Conservation (phyloP, 2,888 invertebrate species). For the Diaprepes abbreviatus region DNA sequence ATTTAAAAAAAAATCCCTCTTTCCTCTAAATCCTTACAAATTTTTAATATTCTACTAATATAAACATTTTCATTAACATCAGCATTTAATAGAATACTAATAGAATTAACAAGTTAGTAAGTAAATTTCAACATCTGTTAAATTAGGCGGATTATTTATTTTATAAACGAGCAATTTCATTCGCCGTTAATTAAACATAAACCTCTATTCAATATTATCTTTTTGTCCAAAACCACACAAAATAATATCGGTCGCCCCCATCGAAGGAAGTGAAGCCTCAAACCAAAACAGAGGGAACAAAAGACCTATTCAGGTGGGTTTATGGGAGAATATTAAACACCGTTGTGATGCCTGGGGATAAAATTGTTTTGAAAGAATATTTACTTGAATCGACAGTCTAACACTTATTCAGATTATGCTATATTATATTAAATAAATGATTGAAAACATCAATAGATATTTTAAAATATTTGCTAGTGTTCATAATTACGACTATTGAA, state of each 20-base stretch:
- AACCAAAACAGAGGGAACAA: constrained; percentile 47
- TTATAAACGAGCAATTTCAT: constrained; percentile 21
- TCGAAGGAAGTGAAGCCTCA: constrained; percentile 42
- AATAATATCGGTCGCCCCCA: constrained; percentile 45
- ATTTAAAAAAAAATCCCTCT: too few species aligned
- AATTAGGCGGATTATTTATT: constrained; percentile 20
- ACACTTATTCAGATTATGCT: neutral
- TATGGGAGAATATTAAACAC: constrained; percentile 42
- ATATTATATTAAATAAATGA: too few species aligned
- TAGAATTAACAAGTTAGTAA: constrained; percentile 6
- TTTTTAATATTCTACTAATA: too few species aligned
- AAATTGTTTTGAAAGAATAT: constrained; percentile 15
- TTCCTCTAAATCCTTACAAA: too few species aligned
- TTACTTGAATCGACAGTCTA: neutral
- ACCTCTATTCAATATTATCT: constrained; percentile 29
- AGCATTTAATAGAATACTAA: neutral
- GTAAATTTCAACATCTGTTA: constrained; percentile 17
- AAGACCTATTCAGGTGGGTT: constrained; percentile 48
- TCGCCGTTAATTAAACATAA: constrained; percentile 17
- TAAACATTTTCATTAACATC: too few species aligned
- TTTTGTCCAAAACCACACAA: constrained; percentile 31
- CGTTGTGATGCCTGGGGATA: constrained; percentile 23
- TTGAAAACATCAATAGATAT: too few species aligned
- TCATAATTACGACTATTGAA: too few species aligned
- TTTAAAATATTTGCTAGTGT: too few species aligned